Base-by-base conservation (phyloP, 2,797 vertebrate genomes). In the Vespertilio murinus region DNA sequence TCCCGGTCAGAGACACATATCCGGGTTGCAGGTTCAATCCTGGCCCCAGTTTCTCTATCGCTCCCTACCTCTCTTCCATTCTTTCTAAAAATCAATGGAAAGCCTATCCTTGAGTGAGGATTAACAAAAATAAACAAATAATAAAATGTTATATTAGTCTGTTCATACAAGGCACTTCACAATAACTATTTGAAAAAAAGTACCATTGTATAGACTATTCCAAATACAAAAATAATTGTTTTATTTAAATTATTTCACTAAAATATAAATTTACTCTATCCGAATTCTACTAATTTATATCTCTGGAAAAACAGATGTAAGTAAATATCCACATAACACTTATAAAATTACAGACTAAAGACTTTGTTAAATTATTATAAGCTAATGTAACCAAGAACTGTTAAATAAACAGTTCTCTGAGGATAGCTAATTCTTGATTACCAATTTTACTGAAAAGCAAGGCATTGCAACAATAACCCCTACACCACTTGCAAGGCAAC, bases 121-220 rank as follows among this genome's bases (percentile, higher is more conserved):
- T 67, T 18, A 67, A 65, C 61, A 64, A 64, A 67, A 67, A 67
- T 70, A 90, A 49, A 59, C 59, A 54, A 54, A 54, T 70, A 52
- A 67, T 38, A 78, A 93, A 52, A 52, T 73, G 33, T 33, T 59
- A 56, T 17, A 64, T 33, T 91, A 91, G 89, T 30, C 17, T 90
- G 23, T 2, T 79, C 25, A 91, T 88, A 45, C 45, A 42, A 85
- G 61, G 42, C 20, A 80, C 75, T 91, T 95, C 59, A 85, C 88
- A 95, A 49, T 94, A 80, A 74, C 30, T 79, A 80, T 56, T 71
- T 87, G 23, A 90, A 94, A 71, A 45, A 38, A 82, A 93, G 71
- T 67, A 35, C 23, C 81, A 35, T 73, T 93, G 77, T 65, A 71
- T 0, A 88, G 20, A 79, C 23, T 91, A 78, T 23, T 75, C 16